Evolutionary conservation across 1,140 invertebrate species (phyloP).

Genomic region (Choristoneura fumiferana): DNA sequence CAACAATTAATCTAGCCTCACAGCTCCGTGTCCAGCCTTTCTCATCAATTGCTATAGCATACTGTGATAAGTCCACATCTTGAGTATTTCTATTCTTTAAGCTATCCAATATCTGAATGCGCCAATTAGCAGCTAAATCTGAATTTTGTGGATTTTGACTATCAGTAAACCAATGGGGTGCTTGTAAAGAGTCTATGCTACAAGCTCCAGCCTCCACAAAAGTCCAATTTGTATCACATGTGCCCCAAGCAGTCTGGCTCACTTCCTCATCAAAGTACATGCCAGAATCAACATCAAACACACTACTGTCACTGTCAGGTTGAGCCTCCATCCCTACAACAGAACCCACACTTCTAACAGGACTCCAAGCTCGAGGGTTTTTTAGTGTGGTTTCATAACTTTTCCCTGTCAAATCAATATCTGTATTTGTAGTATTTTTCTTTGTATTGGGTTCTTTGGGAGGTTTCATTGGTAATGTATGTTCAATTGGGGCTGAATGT

Average conservation of each 20-base stretch:
- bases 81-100: slow-evolving; percentile 81
- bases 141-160: slow-evolving; percentile 78
- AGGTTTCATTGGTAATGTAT: slow-evolving; percentile 71
- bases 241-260: slow-evolving; percentile 84
- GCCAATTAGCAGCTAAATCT: slow-evolving; percentile 87
- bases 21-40: slow-evolving; percentile 91
- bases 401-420: slow-evolving; percentile 81
- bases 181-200: slow-evolving; percentile 82
- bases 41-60: slow-evolving; percentile 88
- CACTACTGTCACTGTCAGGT: slow-evolving; percentile 88
- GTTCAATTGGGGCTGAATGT: slow-evolving; percentile 74
- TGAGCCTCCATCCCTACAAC: slow-evolving; percentile 88
- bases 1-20: slow-evolving; percentile 84
- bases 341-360: slow-evolving; percentile 89
- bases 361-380: slow-evolving; percentile 90
- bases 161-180: slow-evolving; percentile 87
- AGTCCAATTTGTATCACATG: slow-evolving; percentile 87
- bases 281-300: slow-evolving; percentile 88
- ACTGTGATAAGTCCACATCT: slow-evolving; percentile 79
- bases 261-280: slow-evolving; percentile 88
- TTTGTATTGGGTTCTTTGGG: slow-evolving; percentile 58
- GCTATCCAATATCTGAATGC: slow-evolving; percentile 85
- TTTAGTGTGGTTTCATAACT: slow-evolving; percentile 83
- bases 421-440: slow-evolving; percentile 60
- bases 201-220: slow-evolving; percentile 90